phyloP scores from a whole-genome alignment of 2,797 vertebrate genomes.

The Discoglossus pictus region DNA sequence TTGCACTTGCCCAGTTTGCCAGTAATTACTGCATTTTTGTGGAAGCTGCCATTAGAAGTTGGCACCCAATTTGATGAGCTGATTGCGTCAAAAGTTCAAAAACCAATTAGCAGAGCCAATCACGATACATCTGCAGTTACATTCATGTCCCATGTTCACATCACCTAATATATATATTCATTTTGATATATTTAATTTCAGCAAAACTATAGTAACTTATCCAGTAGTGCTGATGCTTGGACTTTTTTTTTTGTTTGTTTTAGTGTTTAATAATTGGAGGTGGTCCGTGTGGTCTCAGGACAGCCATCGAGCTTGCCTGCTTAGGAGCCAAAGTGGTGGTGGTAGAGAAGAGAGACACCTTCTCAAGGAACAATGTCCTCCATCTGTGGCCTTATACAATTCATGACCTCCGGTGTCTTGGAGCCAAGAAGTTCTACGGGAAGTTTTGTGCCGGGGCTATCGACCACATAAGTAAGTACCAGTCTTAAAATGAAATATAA shows the following conservation, averaged over 20 bases:
- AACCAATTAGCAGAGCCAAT: no score
- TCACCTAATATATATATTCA: no score
- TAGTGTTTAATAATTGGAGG: conserved; percentile 96
- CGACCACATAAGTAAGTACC: conserved; percentile 96
- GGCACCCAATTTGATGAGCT: no score
- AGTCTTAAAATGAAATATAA: no score
- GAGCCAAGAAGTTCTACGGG: conserved; percentile 96
- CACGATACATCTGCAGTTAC: no score
- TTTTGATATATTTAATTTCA: no score
- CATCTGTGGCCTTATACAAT: conserved; percentile 98
- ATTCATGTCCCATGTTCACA: no score
- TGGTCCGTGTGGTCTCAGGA: conserved; percentile 91
- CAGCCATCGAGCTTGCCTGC: conserved; percentile 92
- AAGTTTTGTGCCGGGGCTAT: conserved; percentile 97
- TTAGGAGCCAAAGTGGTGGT: conserved; percentile 93
- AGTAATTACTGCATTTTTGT: no score
- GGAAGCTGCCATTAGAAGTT: no score
- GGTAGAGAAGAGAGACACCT: conserved; percentile 94
- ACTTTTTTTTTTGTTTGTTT: conserved; percentile 27
- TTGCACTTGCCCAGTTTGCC: no score
- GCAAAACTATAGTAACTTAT: no score
- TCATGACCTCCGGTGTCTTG: conserved; percentile 89
- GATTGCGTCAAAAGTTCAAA: no score
- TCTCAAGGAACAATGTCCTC: conserved; percentile 94
- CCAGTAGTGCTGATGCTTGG: not conserved